phyloP scores from a whole-genome alignment of 2,113 vertebrate species.

The Oreotrochilus melanogaster region DNA sequence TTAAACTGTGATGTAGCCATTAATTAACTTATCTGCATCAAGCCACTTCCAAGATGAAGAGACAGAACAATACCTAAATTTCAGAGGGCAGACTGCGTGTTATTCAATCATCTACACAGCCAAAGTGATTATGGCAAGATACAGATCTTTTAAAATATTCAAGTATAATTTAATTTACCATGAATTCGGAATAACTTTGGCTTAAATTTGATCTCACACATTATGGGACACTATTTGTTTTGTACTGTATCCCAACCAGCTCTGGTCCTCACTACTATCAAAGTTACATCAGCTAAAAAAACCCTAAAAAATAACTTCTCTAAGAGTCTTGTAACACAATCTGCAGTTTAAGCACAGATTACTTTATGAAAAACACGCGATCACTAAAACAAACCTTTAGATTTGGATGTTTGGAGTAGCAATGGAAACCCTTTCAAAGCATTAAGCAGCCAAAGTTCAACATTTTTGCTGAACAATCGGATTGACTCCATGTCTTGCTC shows the following conservation, averaged over 20 bases:
- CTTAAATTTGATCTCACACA: not conserved
- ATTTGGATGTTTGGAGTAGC: slow-evolving; percentile 59
- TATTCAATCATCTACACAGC: not conserved
- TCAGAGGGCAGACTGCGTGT: not conserved
- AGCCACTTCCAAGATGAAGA: not conserved
- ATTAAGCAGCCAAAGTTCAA: slow-evolving; percentile 65
- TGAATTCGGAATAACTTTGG: not conserved
- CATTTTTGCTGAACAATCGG: slow-evolving; percentile 71
- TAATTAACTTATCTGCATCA: not conserved
- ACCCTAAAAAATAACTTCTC: not conserved
- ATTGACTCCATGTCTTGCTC: slow-evolving; percentile 67
- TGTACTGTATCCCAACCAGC: not conserved
- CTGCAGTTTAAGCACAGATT: not conserved
- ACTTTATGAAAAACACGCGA: not conserved
- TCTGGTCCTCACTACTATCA: not conserved
- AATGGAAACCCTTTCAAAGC: slow-evolving; percentile 66
- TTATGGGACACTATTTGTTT: not conserved
- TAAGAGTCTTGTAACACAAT: not conserved
- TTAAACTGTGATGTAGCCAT: not conserved
- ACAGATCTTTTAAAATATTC: not conserved
- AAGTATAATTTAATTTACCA: not conserved
- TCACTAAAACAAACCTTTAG: slow-evolving; percentile 55
- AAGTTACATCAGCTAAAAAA: not conserved
- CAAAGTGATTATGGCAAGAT: not conserved
- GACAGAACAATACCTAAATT: not conserved